Evolutionary conservation across 2,113 vertebrate species (phyloP), one percentile per base, ranked within the genome.

Genomic region (Pituophis catenifer): DNA sequence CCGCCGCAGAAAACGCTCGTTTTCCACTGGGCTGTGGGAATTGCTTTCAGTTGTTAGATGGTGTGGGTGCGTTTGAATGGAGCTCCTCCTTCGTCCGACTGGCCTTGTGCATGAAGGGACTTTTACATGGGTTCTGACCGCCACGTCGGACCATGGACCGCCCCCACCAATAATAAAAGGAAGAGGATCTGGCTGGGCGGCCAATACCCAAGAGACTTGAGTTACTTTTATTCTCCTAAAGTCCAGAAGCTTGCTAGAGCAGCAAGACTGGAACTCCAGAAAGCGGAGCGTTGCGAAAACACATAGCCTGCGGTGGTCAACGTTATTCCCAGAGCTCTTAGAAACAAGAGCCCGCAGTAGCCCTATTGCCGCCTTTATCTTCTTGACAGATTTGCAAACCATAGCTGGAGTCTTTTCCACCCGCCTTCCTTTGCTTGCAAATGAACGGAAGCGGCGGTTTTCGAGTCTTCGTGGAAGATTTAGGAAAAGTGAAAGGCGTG

Each of bases 221-320:
- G n/a, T 81, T 38, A 8, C 0, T 89, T 1, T 54, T 21, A 0
- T 94, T 93, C 88, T 89, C 81, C 89, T 5, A 95, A 90, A 55
- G 94, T 89, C 89, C 52, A 89, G 59, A 89, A 86, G 75, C 38
- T 94, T 92, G 94, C 91, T 96, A 94, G 94, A 94, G 93, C 95
- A 93, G 93, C 93, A 58, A 29, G 38, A 54, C 38, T 90, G 95
- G 90, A 96, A 96, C 75, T 33, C 89, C 95, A 97, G 94, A 96
- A 86, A 91, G 15, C 58, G 12, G 33, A 53, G 90, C 89, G 21
- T 85, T 75, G 12, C 19, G 11, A 85, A 85, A 50, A 8, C 17
- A 33, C 26, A 86, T 13, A 19, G 75, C 33, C 65, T n/a, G 57
- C 54, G 89, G 23, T 44, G 89, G n/a, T 53, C 0, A 65, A 59